Conservation (phyloP, 2,797 vertebrate genomes). For the Micrastur ruficollis region DNA sequence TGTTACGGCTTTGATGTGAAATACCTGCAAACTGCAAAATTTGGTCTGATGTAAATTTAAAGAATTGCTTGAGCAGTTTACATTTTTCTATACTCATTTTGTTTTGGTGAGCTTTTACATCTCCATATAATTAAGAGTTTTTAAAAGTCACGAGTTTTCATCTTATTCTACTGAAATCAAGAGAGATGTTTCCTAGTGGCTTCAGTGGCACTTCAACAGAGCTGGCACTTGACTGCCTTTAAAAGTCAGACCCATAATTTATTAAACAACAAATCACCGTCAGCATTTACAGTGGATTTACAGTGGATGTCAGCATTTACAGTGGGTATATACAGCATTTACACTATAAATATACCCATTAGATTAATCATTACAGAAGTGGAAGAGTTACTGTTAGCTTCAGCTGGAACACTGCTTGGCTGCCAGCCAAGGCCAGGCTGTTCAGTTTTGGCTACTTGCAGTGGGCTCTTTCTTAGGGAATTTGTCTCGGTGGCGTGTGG, state of each 20-base stretch:
- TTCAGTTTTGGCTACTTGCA: background rate
- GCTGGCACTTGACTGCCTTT: background rate
- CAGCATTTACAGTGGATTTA: background rate
- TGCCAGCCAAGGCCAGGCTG: background rate
- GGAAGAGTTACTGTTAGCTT: background rate
- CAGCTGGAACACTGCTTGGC: background rate
- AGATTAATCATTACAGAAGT: background rate
- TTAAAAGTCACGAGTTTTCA: background rate
- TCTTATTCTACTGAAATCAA: background rate
- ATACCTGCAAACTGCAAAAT: background rate
- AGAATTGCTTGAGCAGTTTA: background rate
- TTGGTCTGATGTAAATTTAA: background rate
- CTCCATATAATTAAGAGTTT: background rate
- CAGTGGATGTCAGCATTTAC: background rate
- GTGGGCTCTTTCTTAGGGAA: too few relatives aligned
- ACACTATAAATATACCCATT: background rate
- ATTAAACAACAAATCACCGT: background rate
- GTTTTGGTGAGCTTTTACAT: background rate
- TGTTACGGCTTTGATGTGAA: background rate
- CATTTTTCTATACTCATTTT: background rate
- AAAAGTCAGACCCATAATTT: background rate
- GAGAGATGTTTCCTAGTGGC: background rate
- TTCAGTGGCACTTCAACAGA: background rate
- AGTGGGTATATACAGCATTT: background rate
- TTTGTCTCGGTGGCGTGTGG: fast-evolving